Evolutionary conservation across 2,113 vertebrate species (phyloP).

Genomic region (Rhea pennata): DNA sequence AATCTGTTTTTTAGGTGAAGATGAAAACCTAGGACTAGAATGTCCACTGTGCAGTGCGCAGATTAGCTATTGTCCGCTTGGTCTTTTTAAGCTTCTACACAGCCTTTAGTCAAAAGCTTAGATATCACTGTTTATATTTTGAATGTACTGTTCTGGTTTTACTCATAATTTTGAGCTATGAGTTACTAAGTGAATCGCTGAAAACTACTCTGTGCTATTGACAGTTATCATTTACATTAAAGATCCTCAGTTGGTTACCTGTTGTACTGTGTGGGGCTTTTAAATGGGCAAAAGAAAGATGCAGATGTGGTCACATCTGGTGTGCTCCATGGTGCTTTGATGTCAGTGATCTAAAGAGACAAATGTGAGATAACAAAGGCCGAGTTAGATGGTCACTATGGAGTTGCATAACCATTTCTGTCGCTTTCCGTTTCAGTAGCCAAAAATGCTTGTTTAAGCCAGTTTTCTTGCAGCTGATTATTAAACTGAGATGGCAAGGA

Average conservation of each 20-base stretch:
- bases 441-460: not conserved
- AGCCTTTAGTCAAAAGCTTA: not conserved
- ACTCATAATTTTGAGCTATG: too few relatives aligned
- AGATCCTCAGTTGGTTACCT: not conserved
- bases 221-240: rapidly evolving
- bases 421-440: not conserved
- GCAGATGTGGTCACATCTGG: not conserved
- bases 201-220: not conserved
- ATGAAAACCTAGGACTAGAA: not conserved
- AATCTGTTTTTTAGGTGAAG: not conserved
- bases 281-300: not conserved
- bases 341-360: not conserved
- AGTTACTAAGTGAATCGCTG: not conserved
- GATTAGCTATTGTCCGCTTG: not conserved
- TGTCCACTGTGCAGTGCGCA: rapidly evolving
- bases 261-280: not conserved
- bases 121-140: not conserved
- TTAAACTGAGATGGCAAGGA: not conserved
- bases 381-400: not conserved
- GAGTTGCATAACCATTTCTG: not conserved
- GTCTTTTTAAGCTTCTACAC: not conserved
- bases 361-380: not conserved
- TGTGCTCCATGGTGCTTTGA: not conserved
- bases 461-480: not conserved
- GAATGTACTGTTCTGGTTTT: not conserved